Evolutionary conservation across 2,888 invertebrate genomes (phyloP), one percentile per base, ranked within the genome.

Genomic region (Drosophila affinis): DNA sequence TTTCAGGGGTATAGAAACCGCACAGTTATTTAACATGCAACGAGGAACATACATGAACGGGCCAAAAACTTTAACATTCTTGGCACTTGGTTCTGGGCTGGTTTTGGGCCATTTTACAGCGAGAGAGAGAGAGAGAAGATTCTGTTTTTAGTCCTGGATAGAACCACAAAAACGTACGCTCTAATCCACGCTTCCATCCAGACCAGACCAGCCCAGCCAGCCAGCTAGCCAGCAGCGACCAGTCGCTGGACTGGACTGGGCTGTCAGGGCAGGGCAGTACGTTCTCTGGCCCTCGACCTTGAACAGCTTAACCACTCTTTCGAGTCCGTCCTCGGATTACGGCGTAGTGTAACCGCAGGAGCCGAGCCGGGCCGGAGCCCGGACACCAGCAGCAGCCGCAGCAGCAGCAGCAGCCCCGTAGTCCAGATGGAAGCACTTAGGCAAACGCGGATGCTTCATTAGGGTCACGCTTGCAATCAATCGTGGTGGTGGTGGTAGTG

Each of bases 381-480:
- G 14, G 39, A 39, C 14, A n/a, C n/a, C n/a, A 34, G 34, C 34
- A 32, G 27, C 27, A 10, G 32, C 32, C 10, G 3, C 9, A 9
- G 32, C 34, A 0, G 9, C 32, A 32, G 32, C 32, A 3, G 2
- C 9, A 34, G 34, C 12, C 34, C 34, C 34, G 5, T 12, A 12
- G 34, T 39, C 39, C 39, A 39, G 39, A 39, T 39, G 39, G 39
- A 14, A 39, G 39, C 39, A 39, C 39, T 39, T 39, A 39, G 39
- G 6, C 39, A 39, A 39, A 14, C 39, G 39, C 39, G 39, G 39
- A 39, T 39, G 32, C 59, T 59, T 60, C 51, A 51, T 45, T 52
- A 34, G 46, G 51, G 59, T 51, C 52, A 51, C 46, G 52, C 51
- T 56, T 45, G 67, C 64, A 18, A 67, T 67, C 65, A 67, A 67